Evolutionary conservation across 2,113 vertebrate species (phyloP).

Genomic region (Scortum barcoo): DNA sequence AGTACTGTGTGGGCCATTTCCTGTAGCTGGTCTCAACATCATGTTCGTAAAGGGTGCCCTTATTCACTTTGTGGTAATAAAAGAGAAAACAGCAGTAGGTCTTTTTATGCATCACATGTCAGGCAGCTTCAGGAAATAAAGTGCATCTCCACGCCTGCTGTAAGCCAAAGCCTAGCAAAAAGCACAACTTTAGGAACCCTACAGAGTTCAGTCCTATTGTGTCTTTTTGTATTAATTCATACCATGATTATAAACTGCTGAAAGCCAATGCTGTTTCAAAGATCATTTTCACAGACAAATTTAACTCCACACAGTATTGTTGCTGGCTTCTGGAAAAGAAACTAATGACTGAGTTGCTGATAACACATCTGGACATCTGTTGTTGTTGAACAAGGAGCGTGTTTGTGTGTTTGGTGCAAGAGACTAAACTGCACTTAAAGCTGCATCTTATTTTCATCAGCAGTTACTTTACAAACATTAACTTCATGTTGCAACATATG

Average conservation of each 20-base stretch:
- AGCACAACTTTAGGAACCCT: conserved; percentile 28
- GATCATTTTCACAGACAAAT: conserved; percentile 3
- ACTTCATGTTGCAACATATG: neutral
- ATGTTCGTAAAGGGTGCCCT: conserved; percentile 43
- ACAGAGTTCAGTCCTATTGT: neutral
- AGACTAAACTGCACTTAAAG: neutral
- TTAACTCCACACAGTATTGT: neutral
- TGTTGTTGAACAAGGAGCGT: neutral
- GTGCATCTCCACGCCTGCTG: conserved; percentile 42
- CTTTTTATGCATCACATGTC: conserved; percentile 67
- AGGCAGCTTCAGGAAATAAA: conserved; percentile 45
- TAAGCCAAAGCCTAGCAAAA: conserved; percentile 38
- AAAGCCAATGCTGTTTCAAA: conserved; percentile 34
- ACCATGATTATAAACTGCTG: conserved; percentile 4
- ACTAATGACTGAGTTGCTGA: neutral
- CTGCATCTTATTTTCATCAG: neutral
- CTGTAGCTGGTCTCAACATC: conserved; percentile 46
- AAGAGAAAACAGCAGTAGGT: conserved; percentile 60
- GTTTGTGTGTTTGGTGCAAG: neutral
- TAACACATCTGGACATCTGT: neutral
- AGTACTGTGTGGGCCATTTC: conserved; percentile 40
- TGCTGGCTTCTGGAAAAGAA: neutral
- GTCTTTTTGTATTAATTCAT: conserved; percentile 1
- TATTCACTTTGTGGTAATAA: conserved; percentile 58
- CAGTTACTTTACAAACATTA: neutral